These are phyloP conservation scores for Oreonectes daqikongensis DNA, from an alignment of 2,797 vertebrate genomes.

Conservation along the genomic window DNA sequence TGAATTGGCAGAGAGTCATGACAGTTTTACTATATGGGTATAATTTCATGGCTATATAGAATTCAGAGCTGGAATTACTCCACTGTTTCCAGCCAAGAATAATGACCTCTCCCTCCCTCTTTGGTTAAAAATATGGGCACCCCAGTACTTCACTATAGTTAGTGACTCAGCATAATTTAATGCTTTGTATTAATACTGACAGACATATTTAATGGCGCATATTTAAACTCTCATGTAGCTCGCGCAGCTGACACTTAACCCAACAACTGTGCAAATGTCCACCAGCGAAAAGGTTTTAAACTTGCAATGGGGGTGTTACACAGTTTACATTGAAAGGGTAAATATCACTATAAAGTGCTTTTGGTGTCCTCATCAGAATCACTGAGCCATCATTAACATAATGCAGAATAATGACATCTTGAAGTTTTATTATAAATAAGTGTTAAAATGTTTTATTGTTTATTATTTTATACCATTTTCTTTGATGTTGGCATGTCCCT, in stretches of 20 bases:
- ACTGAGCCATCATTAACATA: too few species aligned
- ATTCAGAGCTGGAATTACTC: constrained; percentile 61
- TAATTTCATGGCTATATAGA: constrained; percentile 58
- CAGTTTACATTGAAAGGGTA: too few species aligned
- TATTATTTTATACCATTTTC: too few species aligned
- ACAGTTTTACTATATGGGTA: constrained; percentile 60
- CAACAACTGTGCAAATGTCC: too few species aligned
- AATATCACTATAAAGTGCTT: too few species aligned
- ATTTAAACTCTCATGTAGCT: constrained; percentile 53
- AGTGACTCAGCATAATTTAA: constrained; percentile 66
- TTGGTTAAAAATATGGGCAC: constrained; percentile 60
- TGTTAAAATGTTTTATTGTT: too few species aligned
- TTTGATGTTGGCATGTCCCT: too few species aligned
- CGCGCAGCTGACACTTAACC: constrained; percentile 56
- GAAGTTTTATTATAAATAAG: too few species aligned
- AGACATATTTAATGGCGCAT: constrained; percentile 56
- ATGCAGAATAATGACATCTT: too few species aligned
- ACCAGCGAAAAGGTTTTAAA: too few species aligned
- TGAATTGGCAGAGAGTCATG: constrained; percentile 44
- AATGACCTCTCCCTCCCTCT: constrained; percentile 53
- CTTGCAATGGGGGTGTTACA: too few species aligned
- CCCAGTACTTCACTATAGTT: constrained; percentile 68
- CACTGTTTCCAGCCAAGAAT: constrained; percentile 62
- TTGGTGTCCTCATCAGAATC: too few species aligned
- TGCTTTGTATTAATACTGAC: constrained; percentile 64